Evolutionary conservation across 92 coral and sea anemone species (phyloP), one percentile per base, ranked within the genome.

Genomic region (Epizoanthus fatuus): DNA sequence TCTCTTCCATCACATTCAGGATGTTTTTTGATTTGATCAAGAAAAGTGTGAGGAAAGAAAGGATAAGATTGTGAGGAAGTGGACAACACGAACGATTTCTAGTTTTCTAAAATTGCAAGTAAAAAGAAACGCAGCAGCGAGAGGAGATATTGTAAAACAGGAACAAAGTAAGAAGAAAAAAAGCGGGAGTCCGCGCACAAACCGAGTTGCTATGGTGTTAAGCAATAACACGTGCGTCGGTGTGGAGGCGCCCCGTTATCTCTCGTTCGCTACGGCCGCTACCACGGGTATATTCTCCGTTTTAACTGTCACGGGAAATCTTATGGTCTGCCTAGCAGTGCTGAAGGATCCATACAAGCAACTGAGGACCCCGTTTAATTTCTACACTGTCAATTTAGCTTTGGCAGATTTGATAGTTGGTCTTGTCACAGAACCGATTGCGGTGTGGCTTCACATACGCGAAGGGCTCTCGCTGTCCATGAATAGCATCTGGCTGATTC

Each of bases 361-460:
- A 66, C 91, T 96, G 17, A 84, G 91, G 67, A 88, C 94, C 52
- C 98, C 98, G 37, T 94, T 94, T 79, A 94, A 95, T 67, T 92
- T 88, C 81, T 91, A 94, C 76, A 93, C 94, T 7, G 90, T 85
- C 20, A 94, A 90, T 69, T 90, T 96, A 13, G 98, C 98, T 45
- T 70, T 96, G 60, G 93, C 98, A 9, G 98, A 96, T 60, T 81
- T 94, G 7, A 69, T 96, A 40, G 98, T 96, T 7, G 98, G 98
- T 22, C 81, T 91, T 70, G 87, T 92, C 0, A 92, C 93, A 12
- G 98, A 91, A 47, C 98, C 98, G 0, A 54, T 96, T 0, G 95
- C 98, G 12, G 87, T 78, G 42, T 83, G 88, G 79, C 44, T 90
- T 54, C 98, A 96, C 78, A 83, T 86, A 15, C 91, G 94, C 57